Base-by-base conservation (phyloP, 2,113 vertebrate species). In the Monopterus albus region DNA sequence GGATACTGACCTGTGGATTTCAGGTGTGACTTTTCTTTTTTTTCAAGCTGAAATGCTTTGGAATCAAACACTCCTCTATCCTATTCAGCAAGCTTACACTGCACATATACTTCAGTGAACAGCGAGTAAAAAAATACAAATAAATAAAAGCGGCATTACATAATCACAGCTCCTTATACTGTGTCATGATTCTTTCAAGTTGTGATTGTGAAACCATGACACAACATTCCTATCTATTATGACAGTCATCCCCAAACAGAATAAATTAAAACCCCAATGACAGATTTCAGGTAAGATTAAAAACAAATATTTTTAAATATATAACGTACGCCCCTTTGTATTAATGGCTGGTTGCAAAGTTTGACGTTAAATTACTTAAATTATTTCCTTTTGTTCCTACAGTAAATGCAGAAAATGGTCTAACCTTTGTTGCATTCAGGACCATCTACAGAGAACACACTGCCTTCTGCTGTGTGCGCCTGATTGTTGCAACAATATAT, bases 401-500 rank as follows among this genome's bases (percentile, higher is more conserved):
- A 7, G 12, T 50, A 18, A 10, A 21, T 43, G 6, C 13, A 46
- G n/a, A 33, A 13, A 26, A n/a, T 43, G 20, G 36, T 65, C 40
- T 43, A 14, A 18, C n/a, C 3, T 42, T 56, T 31, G 13, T 35
- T 26, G 26, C 42, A n/a, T 13, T 43, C 12, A 13, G 40, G 35
- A 14, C 12, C 33, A n/a, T n/a, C 55, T 33, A 23, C 23, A 39
- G 42, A 21, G 12, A 38, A 15, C 1, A 73, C 15, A 18, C 45
- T 52, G 66, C 75, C 72, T 50, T 25, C 78, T 81, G 58, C 47
- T 65, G 83, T 15, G n/a, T n/a, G n/a, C n/a, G n/a, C n/a, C n/a
- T n/a, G n/a, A n/a, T n/a, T n/a, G n/a, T n/a, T n/a, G n/a, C n/a
- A n/a, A n/a, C n/a, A n/a, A n/a, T n/a, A n/a, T n/a, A n/a, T n/a